Evolutionary conservation across 2,113 vertebrate genomes (phyloP).

Genomic region (Melanerpes aurifrons): DNA sequence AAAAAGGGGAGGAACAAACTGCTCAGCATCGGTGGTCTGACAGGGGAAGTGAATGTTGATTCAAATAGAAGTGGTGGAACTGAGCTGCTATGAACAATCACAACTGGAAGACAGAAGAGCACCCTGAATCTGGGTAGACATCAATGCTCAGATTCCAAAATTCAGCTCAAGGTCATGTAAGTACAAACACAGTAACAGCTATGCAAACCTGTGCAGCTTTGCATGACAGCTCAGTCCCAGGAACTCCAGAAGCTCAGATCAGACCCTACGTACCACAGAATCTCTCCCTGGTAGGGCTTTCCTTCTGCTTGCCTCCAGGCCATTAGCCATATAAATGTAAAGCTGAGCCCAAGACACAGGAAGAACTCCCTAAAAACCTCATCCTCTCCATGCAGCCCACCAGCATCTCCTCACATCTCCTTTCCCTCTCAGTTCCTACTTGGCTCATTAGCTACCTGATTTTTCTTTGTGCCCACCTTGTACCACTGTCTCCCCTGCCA

Average conservation of each 20-base stretch:
- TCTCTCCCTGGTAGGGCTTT: fast-evolving
- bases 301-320: not conserved
- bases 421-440: not conserved
- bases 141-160: not conserved
- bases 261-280: not conserved
- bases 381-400: not conserved
- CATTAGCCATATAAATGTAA: not conserved
- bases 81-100: not conserved
- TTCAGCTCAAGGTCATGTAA: not conserved
- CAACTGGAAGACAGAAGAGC: not conserved
- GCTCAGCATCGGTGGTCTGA: not conserved
- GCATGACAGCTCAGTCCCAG: not conserved
- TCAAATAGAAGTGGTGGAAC: not conserved
- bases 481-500: not conserved
- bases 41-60: not conserved
- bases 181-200: not conserved
- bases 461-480: not conserved
- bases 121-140: not conserved
- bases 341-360: not conserved
- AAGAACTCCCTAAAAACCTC: not conserved
- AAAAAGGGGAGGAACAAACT: not conserved
- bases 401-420: not conserved
- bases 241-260: not conserved
- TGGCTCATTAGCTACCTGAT: not conserved
- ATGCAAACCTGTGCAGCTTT: not conserved